phyloP scores from a whole-genome alignment of 1,140 invertebrate species.

The Pentalonia nigronervosa region DNA sequence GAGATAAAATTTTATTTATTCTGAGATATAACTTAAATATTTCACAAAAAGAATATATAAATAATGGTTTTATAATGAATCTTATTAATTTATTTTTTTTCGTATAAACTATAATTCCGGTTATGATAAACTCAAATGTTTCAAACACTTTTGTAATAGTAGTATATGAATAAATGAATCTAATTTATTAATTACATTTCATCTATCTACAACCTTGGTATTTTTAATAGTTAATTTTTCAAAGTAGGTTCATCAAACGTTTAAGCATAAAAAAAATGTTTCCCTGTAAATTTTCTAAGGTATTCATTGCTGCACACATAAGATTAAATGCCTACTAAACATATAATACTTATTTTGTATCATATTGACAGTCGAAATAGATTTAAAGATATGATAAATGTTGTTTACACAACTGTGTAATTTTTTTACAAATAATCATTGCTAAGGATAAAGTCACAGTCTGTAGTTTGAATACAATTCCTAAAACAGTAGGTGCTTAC shows the following conservation, averaged over 20 bases:
- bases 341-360: background rate
- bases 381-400: constrained; percentile 24
- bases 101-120: too few relatives aligned
- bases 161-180: background rate
- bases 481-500: background rate
- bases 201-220: background rate
- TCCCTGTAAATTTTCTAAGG: background rate
- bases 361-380: constrained; percentile 2
- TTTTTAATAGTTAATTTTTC: background rate
- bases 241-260: background rate
- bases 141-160: background rate
- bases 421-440: background rate
- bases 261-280: too few relatives aligned
- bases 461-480: background rate
- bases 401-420: background rate
- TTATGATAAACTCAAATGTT: background rate
- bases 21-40: too few relatives aligned
- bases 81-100: too few relatives aligned
- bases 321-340: background rate
- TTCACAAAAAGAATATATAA: too few relatives aligned
- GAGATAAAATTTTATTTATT: too few relatives aligned
- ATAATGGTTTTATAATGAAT: too few relatives aligned
- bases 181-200: background rate
- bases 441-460: background rate
- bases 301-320: background rate